These are phyloP conservation scores for Lepilemur ruficaudatus DNA, from an alignment of 2,797 vertebrate genomes.

Conservation along the genomic window DNA sequence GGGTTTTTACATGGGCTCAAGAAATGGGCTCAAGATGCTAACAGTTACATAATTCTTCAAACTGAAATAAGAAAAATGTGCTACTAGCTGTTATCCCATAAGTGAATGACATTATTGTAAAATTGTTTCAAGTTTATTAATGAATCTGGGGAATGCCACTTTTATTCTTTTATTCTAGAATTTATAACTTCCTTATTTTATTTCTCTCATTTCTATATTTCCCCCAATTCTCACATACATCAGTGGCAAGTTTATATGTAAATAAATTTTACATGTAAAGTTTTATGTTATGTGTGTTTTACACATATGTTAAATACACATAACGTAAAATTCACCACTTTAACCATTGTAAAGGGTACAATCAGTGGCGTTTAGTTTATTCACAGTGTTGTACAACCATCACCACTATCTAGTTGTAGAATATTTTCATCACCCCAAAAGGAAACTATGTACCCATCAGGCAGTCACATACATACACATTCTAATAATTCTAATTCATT, in stretches of 20 bases:
- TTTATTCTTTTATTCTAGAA: neutral
- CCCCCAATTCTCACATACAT: neutral
- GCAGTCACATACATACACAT: neutral
- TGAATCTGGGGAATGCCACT: neutral
- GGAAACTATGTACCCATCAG: neutral
- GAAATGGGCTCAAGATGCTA: neutral
- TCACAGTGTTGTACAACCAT: neutral
- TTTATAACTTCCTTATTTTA: neutral
- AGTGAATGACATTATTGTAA: neutral
- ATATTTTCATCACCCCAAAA: neutral
- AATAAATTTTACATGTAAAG: neutral
- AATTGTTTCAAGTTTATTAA: neutral
- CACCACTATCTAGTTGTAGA: neutral
- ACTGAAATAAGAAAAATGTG: neutral
- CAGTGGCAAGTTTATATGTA: neutral
- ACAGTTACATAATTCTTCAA: slow-evolving; percentile 13
- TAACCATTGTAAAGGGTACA: neutral
- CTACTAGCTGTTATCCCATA: neutral
- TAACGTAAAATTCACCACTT: too few species aligned
- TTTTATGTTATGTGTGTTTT: neutral
- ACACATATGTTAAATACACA: too few species aligned
- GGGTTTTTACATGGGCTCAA: neutral
- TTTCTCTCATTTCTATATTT: neutral
- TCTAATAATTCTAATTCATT: neutral
- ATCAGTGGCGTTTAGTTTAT: neutral